phyloP scores from a whole-genome alignment of 2,888 invertebrate genomes.

The Petrophora chlorosata region DNA sequence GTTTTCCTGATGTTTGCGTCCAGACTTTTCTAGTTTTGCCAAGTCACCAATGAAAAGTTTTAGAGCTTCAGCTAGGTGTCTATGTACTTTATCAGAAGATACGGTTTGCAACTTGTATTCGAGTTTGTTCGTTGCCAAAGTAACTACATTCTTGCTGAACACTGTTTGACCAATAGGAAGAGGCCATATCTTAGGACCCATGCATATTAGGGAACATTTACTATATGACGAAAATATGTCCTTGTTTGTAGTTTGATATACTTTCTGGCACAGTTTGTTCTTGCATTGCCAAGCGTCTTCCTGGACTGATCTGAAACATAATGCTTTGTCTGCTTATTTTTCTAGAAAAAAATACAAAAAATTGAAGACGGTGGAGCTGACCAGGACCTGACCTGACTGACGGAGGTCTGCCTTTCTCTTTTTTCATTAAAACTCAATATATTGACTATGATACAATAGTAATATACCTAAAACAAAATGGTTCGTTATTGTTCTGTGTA shows the following conservation, averaged over 20 bases:
- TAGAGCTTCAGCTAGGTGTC: slow-evolving; percentile 70
- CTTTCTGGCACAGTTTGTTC: slow-evolving; percentile 56
- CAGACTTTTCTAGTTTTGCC: slow-evolving; percentile 68
- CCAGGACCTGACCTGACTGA: too few relatives aligned
- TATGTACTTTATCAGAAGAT: slow-evolving; percentile 58
- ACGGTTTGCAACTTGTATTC: slow-evolving; percentile 72
- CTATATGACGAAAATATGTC: slow-evolving; percentile 75
- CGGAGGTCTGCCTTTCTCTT: too few relatives aligned
- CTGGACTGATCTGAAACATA: slow-evolving; percentile 33
- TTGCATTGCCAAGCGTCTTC: slow-evolving; percentile 50
- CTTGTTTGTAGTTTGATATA: slow-evolving; percentile 42
- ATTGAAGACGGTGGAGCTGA: too few relatives aligned
- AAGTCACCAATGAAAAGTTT: slow-evolving; percentile 76
- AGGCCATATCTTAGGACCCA: slow-evolving; percentile 89
- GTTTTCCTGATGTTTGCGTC: slow-evolving; percentile 40
- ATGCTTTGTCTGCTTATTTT: too few relatives aligned
- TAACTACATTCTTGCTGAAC: slow-evolving; percentile 84
- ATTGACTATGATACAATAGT: too few relatives aligned
- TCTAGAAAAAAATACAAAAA: too few relatives aligned
- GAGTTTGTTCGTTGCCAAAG: slow-evolving; percentile 80
- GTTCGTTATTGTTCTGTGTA: too few relatives aligned
- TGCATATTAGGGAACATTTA: slow-evolving; percentile 89
- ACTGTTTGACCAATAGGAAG: slow-evolving; percentile 87
- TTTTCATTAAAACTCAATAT: too few relatives aligned
- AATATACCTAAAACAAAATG: too few relatives aligned